Evolutionary conservation across 2,113 vertebrate genomes (phyloP).

Genomic region (Dromaius novaehollandiae): DNA sequence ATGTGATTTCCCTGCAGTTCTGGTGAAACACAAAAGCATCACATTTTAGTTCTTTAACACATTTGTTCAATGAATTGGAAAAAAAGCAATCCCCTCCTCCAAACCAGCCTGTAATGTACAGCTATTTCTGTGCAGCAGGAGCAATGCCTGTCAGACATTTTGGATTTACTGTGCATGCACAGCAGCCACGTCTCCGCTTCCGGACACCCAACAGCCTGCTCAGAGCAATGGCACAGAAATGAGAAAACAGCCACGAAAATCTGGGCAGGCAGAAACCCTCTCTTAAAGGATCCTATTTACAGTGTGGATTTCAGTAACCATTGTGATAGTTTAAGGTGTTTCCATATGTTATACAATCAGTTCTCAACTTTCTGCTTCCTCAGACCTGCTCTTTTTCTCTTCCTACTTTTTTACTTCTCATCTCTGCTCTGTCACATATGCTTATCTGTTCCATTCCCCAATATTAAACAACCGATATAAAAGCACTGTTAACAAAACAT

Average conservation of each 20-base stretch:
- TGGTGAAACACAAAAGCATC: slow-evolving; percentile 45
- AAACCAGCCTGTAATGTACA: slow-evolving; percentile 29
- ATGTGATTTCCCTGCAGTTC: slow-evolving; percentile 49
- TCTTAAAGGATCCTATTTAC: neutral
- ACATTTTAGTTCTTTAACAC: slow-evolving; percentile 52
- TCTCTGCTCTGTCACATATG: neutral
- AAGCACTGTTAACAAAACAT: slow-evolving; percentile 35
- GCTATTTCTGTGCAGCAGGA: slow-evolving; percentile 50
- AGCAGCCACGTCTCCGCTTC: neutral
- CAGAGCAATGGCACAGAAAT: neutral
- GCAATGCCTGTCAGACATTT: slow-evolving; percentile 57
- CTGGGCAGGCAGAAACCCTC: neutral
- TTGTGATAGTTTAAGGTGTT: slow-evolving; percentile 13
- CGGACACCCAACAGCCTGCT: neutral
- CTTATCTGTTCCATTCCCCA: slow-evolving; percentile 29
- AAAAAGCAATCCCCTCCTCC: slow-evolving; percentile 30
- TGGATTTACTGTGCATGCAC: slow-evolving; percentile 33
- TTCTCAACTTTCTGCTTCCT: slow-evolving; percentile 28
- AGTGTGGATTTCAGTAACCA: slow-evolving; percentile 4
- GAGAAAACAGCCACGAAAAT: neutral
- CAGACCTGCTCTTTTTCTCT: neutral
- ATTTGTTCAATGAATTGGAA: slow-evolving; percentile 55
- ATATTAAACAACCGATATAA: slow-evolving; percentile 32
- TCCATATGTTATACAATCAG: neutral
- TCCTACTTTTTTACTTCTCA: neutral